Evolutionary conservation across 2,888 invertebrate species (phyloP).

Genomic region (Xestia c-nigrum): DNA sequence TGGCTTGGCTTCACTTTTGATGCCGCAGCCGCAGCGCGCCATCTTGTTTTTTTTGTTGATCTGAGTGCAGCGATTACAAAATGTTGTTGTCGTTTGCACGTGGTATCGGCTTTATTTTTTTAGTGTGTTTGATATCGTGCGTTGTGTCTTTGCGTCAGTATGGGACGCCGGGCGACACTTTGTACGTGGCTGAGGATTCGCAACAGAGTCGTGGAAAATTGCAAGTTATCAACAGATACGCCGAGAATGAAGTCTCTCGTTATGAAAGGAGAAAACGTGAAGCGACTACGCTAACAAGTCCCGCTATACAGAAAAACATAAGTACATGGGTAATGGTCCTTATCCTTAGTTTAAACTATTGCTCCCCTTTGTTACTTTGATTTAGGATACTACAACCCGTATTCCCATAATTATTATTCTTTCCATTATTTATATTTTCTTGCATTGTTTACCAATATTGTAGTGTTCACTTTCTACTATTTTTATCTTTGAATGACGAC

Average conservation of each 20-base stretch:
- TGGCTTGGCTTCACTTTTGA: too few relatives aligned
- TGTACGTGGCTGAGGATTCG: conserved; percentile 83
- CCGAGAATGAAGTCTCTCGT: conserved; percentile 68
- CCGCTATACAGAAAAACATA: conserved; percentile 81
- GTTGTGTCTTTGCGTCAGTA: conserved; percentile 76
- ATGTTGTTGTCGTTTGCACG: conserved; percentile 84
- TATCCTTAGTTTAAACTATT: conserved; percentile 80
- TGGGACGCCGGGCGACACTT: conserved; percentile 77
- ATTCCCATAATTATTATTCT: conserved; percentile 27
- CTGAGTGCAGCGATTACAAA: conserved; percentile 89
- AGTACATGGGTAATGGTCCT: conserved; percentile 87
- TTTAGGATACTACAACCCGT: conserved; percentile 50
- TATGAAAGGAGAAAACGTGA: conserved; percentile 84
- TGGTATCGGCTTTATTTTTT: conserved; percentile 77
- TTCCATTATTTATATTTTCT: conserved; percentile 67
- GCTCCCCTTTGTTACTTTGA: conserved; percentile 76
- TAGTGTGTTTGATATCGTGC: conserved; percentile 79
- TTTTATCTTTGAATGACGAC: conserved; percentile 68
- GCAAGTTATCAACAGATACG: conserved; percentile 79
- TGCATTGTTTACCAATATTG: conserved; percentile 63
- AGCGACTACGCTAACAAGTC: conserved; percentile 77
- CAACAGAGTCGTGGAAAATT: conserved; percentile 71
- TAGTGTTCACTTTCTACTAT: conserved; percentile 72
- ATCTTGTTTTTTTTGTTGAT: too few relatives aligned
- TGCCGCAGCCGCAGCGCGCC: too few relatives aligned